A percentile compares a stretch with the other conserved stretches of the same genome.
These are phyloP conservation scores for Iphiclides podalirius DNA, from an alignment of 2,888 invertebrate genomes.

Conservation along the genomic window DNA sequence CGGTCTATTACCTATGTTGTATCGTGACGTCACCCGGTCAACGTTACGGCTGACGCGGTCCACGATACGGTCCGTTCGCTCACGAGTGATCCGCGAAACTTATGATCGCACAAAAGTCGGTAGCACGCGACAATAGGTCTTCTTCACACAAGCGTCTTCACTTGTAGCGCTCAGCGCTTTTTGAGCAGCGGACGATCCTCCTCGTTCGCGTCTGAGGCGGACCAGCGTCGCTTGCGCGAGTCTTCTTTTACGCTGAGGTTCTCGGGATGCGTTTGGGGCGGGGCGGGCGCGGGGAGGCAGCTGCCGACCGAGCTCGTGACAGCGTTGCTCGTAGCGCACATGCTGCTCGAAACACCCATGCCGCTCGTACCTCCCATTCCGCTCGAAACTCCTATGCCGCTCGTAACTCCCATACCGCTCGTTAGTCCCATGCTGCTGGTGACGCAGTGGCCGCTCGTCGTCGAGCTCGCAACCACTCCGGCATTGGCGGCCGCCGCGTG, in stretches of 20 bases:
- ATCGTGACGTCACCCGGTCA: too few relatives aligned
- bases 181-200: constrained; percentile 67
- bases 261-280: constrained; percentile 71
- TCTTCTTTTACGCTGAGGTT: constrained; percentile 77
- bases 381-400: constrained; percentile 25
- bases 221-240: constrained; percentile 79
- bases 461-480: constrained; percentile 28
- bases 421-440: constrained; percentile 29
- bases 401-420: constrained; percentile 25
- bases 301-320: constrained; percentile 23
- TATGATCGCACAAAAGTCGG: too few relatives aligned
- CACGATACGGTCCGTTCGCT: too few relatives aligned
- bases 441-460: constrained; percentile 15
- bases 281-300: constrained; percentile 59
- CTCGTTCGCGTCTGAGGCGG: constrained; percentile 74
- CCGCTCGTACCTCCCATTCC: constrained; percentile 15
- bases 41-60: too few relatives aligned
- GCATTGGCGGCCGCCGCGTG: constrained; percentile 56
- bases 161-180: constrained; percentile 56
- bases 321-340: constrained; percentile 20
- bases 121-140: constrained; percentile 9
- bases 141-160: constrained; percentile 27
- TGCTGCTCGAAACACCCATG: constrained; percentile 27
- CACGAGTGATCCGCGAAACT: too few relatives aligned
- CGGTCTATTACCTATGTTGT: constrained; percentile 33